Base-by-base conservation (phyloP, 2,113 vertebrate species). In the Tachysurus fulvidraco region DNA sequence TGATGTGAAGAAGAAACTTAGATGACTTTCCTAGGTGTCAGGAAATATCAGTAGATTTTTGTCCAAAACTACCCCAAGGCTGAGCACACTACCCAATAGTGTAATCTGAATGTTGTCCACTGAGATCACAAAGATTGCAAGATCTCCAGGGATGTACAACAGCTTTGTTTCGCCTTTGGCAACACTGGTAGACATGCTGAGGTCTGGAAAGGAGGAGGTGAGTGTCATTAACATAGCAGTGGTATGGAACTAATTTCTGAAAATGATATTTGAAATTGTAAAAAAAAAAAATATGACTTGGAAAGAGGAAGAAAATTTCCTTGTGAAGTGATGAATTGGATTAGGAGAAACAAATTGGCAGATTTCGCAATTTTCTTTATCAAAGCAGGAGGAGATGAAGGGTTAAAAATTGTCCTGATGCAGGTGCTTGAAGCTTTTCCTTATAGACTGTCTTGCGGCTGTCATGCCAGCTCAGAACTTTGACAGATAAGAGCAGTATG, bases 101-200 rank as follows among this genome's bases (percentile, higher is more conserved):
- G 5, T 67, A 28, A 67, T 30, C 28, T 30, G 4, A 67, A 30
- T 30, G 65, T 30, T 69, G 16, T 36, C 65, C 65, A 69, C 5
- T 36, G 65, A 69, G 65, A 65, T 65, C n/a, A 65, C n/a, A 65
- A 65, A 65, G 62, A 65, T 65, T 65, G 62, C n/a, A 65, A 28
- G 12, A 65, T 14, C 28, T 36, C 65, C 28, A 30, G 28, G 65
- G 28, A 69, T 69, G 65, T 17, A 36, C 14, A 36, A 28, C 6
- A 69, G 65, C 28, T 67, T 28, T 4, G 1, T 69, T 69, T 69
- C 16, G 12, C 28, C 14, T 36, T 14, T 14, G 30, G 65, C 65
- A 36, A 69, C 28, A 30, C 64, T 67, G 1, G n/a, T 13, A 67
- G 28, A 67, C 30, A 71, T 41, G 30, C 17, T 71, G 67, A 73